Evolutionary conservation across 2,113 vertebrate species (phyloP).

Genomic region (Spea bombifrons): DNA sequence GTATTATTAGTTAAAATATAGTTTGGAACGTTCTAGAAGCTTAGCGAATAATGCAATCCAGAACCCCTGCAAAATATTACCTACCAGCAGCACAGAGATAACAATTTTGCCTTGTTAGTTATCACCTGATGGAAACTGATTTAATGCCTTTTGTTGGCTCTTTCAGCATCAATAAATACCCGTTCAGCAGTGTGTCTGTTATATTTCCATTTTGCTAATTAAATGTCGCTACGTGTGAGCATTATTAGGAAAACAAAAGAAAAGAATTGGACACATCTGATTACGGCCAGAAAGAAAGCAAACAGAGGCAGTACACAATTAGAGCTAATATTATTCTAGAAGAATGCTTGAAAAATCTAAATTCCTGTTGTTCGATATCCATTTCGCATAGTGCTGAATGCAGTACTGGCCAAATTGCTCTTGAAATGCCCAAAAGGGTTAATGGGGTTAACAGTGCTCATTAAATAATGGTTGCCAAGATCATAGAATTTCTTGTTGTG

Average conservation of each 20-base stretch:
- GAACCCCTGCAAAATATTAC: no score
- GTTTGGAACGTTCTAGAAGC: conserved; percentile 13
- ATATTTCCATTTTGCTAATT: conserved; percentile 39
- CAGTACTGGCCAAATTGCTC: conserved; percentile 23
- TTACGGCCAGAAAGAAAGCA: conserved; percentile 30
- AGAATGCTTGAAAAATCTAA: conserved; percentile 20
- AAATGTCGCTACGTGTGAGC: conserved; percentile 28
- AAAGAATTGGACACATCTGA: conserved; percentile 35
- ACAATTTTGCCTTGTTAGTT: conserved; percentile 39
- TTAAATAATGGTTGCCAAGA: conserved; percentile 40
- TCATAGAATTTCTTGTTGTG: conserved; percentile 17
- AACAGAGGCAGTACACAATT: conserved; percentile 30
- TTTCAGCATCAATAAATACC: conserved; percentile 31
- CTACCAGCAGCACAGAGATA: conserved; percentile 34
- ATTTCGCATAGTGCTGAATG: conserved; percentile 29
- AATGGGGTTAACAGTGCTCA: conserved; percentile 36
- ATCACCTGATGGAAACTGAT: conserved; percentile 38
- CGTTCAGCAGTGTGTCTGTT: conserved; percentile 28
- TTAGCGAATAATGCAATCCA: conserved; percentile 23
- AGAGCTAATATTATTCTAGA: conserved; percentile 22
- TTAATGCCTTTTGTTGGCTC: conserved; percentile 32
- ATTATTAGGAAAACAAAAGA: conserved; percentile 16
- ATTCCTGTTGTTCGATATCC: conserved; percentile 6
- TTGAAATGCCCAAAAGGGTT: conserved; percentile 9
- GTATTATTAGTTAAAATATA: conserved; percentile 23